Conservation (phyloP, 2,797 vertebrate species). For the Merluccius polli region DNA sequence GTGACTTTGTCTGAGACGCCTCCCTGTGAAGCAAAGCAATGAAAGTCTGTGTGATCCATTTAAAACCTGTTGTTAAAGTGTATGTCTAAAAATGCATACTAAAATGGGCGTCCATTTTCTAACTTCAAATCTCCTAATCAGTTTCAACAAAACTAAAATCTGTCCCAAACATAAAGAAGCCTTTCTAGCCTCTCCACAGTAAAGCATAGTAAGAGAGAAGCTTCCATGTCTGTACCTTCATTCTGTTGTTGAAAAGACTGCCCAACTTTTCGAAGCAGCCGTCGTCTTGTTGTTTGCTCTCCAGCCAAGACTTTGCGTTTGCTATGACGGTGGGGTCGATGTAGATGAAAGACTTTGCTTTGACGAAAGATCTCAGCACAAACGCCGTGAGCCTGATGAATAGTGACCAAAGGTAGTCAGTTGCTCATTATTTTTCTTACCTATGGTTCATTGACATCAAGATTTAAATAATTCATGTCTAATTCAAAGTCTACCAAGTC, state of each 20-base stretch:
- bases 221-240: conserved; percentile 69
- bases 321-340: conserved; percentile 71
- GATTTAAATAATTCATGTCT: background rate
- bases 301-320: conserved; percentile 69
- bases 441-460: background rate
- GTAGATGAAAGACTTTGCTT: conserved; percentile 71
- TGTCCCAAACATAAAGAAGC: background rate
- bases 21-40: conserved; percentile 51
- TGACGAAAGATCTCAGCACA: conserved; percentile 78
- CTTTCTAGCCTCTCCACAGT: background rate
- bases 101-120: background rate
- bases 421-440: background rate
- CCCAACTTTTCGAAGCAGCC: conserved; percentile 77
- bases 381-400: conserved; percentile 80
- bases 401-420: background rate
- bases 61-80: background rate
- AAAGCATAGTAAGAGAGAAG: background rate
- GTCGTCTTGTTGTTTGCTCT: conserved; percentile 56
- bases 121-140: too few species aligned
- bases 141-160: background rate
- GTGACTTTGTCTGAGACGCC: conserved; percentile 71
- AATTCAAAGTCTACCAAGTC: conserved; percentile 19
- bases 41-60: background rate
- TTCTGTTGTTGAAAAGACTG: conserved; percentile 73
- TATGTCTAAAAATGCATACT: background rate